A percentile compares a stretch with the other conserved stretches of the same genome.
Evolutionary conservation across 2,113 vertebrate species (phyloP).

Genomic region (Oreocharis arfaki): DNA sequence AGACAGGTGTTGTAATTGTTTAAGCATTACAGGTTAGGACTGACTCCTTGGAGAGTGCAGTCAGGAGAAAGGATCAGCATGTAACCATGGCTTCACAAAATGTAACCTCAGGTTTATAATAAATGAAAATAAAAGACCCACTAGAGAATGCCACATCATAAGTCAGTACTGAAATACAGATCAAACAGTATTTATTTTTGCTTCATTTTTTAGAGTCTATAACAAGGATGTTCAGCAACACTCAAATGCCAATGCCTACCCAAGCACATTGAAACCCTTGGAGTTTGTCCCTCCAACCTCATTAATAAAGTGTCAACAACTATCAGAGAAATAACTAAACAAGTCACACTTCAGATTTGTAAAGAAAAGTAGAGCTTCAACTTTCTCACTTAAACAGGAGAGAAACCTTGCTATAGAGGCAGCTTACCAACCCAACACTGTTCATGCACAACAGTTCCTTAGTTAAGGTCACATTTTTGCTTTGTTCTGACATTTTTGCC

Average conservation of each 20-base stretch:
- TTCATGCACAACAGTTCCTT: neutral
- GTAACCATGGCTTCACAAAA: neutral
- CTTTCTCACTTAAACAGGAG: neutral
- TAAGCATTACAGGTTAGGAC: neutral
- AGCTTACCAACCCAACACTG: neutral
- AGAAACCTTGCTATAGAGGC: neutral
- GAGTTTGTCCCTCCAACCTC: neutral
- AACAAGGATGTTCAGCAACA: slow-evolving; percentile 30
- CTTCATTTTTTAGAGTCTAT: slow-evolving; percentile 11
- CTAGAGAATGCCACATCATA: neutral
- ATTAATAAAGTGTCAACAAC: neutral
- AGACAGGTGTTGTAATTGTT: neutral
- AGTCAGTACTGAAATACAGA: neutral
- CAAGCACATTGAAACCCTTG: neutral
- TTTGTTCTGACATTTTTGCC: neutral
- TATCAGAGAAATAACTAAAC: slow-evolving; percentile 13
- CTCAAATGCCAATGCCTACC: neutral
- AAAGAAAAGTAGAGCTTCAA: slow-evolving; percentile 3
- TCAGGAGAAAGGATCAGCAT: neutral
- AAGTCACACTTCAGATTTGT: slow-evolving; percentile 5
- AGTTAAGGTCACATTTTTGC: neutral
- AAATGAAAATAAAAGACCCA: neutral
- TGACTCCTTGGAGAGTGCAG: neutral
- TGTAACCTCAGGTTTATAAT: neutral
- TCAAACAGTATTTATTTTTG: slow-evolving; percentile 52